Conservation (phyloP, 2,113 vertebrate genomes). For the Scortum barcoo region DNA sequence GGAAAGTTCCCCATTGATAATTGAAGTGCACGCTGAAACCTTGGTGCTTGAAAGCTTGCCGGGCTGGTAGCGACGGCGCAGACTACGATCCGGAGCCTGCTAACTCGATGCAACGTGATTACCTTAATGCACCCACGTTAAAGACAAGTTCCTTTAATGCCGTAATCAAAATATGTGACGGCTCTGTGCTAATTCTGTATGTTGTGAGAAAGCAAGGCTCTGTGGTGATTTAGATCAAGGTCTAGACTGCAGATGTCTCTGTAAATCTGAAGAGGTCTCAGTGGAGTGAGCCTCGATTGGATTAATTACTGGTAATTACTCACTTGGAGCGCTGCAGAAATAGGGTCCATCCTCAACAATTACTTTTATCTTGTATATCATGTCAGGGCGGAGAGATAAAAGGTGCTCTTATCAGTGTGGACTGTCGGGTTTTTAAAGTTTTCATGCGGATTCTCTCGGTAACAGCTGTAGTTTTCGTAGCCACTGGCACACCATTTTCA, state of each 20-base stretch:
- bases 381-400: constrained; percentile 60
- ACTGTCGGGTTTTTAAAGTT: constrained; percentile 55
- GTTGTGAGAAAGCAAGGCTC: constrained; percentile 23
- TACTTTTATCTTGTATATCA: constrained; percentile 73
- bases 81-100: constrained; percentile 25
- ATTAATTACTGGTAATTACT: constrained; percentile 78
- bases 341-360: constrained; percentile 60
- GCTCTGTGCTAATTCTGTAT: constrained; percentile 48
- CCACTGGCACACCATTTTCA: constrained; percentile 39
- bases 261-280: constrained; percentile 68
- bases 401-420: constrained; percentile 45
- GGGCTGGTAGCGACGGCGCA: constrained; percentile 41
- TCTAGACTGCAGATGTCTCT: constrained; percentile 66
- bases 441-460: constrained; percentile 36
- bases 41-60: constrained; percentile 33
- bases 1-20: constrained; percentile 64
- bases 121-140: constrained; percentile 28
- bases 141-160: constrained; percentile 16
- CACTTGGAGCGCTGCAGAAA: constrained; percentile 58
- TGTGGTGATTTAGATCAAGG: constrained; percentile 67
- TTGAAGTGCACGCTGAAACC: constrained; percentile 60
- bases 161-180: constrained; percentile 27
- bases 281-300: constrained; percentile 66
- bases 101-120: constrained; percentile 33
- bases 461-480: constrained; percentile 34